These are phyloP conservation scores for Otocyon megalotis DNA, from an alignment of 2,113 vertebrate species.

Conservation along the genomic window DNA sequence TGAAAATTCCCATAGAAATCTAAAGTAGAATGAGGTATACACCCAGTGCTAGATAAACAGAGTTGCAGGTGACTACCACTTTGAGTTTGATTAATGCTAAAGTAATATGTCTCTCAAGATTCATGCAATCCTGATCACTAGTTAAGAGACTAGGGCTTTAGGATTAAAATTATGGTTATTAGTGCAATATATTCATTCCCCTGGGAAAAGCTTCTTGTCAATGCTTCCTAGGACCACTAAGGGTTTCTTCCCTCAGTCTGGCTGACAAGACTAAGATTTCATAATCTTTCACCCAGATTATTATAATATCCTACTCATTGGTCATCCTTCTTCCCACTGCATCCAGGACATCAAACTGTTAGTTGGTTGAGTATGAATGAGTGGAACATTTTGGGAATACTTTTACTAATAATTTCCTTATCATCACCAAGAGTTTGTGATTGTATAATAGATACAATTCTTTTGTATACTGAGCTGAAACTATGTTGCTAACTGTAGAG, in stretches of 20 bases:
- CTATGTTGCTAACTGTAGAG: background rate
- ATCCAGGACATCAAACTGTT: background rate
- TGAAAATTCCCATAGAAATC: background rate
- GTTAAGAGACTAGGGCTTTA: background rate
- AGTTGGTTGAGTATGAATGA: background rate
- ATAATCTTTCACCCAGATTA: background rate
- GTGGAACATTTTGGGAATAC: background rate
- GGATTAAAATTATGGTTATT: background rate
- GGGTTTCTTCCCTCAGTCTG: background rate
- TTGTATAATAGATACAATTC: background rate
- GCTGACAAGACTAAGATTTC: background rate
- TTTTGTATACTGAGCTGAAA: background rate
- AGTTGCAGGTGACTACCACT: background rate
- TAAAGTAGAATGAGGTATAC: background rate
- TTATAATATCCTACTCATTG: too few relatives aligned
- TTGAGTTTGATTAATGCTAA: background rate
- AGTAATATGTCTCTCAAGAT: background rate
- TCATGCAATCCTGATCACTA: background rate
- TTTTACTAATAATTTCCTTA: background rate
- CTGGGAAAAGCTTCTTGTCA: background rate
- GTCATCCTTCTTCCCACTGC: background rate
- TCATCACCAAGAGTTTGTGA: background rate
- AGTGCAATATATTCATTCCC: background rate
- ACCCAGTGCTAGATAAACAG: background rate
- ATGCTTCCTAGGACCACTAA: background rate